Conservation (phyloP, 2,797 vertebrate species). For the Cyprinodon diabolis region DNA sequence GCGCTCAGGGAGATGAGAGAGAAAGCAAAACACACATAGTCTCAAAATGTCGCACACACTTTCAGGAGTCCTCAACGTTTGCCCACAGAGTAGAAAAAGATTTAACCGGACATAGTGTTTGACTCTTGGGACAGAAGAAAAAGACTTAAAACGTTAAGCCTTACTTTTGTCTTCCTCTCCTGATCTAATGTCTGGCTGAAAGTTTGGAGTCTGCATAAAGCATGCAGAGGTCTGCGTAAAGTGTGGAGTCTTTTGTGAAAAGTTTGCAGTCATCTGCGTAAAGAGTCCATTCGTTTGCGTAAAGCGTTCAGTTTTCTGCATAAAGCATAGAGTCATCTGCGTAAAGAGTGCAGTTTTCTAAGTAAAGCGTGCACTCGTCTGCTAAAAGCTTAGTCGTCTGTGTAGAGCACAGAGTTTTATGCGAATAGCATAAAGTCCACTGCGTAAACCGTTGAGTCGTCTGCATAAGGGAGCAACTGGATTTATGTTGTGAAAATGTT, state of each 20-base stretch:
- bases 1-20: slow-evolving; percentile 67
- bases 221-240: neutral
- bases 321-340: neutral
- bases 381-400: no score
- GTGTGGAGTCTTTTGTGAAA: neutral
- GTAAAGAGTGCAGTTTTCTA: neutral
- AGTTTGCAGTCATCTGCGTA: neutral
- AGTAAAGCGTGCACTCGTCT: neutral
- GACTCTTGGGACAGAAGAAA: slow-evolving; percentile 48
- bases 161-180: slow-evolving; percentile 13
- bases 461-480: slow-evolving; percentile 38
- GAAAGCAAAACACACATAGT: slow-evolving; percentile 37
- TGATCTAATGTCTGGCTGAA: slow-evolving; percentile 18
- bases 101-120: slow-evolving; percentile 64
- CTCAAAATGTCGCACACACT: slow-evolving; percentile 7
- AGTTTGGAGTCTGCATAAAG: neutral
- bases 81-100: slow-evolving; percentile 44
- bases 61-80: slow-evolving; percentile 26
- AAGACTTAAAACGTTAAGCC: slow-evolving; percentile 39
- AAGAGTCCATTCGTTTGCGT: neutral
- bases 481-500: slow-evolving; percentile 64
- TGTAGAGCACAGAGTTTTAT: neutral
- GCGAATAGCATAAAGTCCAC: no score
- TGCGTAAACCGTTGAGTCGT: slow-evolving; percentile 16
- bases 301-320: no score